Conservation (phyloP, 2,888 invertebrate genomes). For the Volucella zonaria region DNA sequence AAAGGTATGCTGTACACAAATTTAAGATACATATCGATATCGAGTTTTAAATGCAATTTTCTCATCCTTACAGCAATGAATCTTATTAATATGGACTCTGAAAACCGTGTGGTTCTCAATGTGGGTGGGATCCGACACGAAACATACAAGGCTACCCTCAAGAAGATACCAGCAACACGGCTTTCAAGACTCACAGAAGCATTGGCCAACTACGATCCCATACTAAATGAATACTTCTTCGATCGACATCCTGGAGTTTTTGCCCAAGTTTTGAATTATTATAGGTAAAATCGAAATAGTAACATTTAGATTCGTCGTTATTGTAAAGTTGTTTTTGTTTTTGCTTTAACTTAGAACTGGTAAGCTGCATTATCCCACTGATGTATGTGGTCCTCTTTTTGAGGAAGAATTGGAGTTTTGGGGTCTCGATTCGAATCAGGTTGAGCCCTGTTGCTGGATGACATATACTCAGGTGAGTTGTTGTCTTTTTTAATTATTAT, state of each 20-base stretch:
- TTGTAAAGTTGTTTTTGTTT: background rate
- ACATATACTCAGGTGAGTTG: constrained; percentile 93
- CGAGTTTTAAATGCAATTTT: background rate
- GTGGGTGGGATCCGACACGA: constrained; percentile 99
- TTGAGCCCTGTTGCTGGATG: constrained; percentile 99
- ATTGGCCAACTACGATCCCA: constrained; percentile 99
- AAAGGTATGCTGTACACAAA: constrained; percentile 65
- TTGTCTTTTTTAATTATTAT: background rate
- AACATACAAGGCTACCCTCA: constrained; percentile 96
- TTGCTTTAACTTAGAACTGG: constrained; percentile 88
- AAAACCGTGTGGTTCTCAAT: constrained; percentile 99
- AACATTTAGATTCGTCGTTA: background rate
- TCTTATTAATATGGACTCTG: constrained; percentile 96
- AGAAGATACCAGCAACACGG: constrained; percentile 98
- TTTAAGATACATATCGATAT: constrained; percentile 47
- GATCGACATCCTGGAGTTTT: constrained; percentile 98
- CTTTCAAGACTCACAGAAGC: constrained; percentile 97
- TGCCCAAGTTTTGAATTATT: constrained; percentile 98
- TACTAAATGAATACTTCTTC: constrained; percentile 99
- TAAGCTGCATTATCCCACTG: constrained; percentile 99
- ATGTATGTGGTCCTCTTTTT: constrained; percentile 99
- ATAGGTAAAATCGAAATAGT: constrained; percentile 85
- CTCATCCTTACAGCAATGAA: constrained; percentile 86
- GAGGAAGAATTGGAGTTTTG: constrained; percentile 99
- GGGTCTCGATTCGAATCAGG: constrained; percentile 99